Evolutionary conservation across 2,113 vertebrate genomes (phyloP), one percentile per base, ranked within the genome.

Genomic region (Amia ocellicauda): DNA sequence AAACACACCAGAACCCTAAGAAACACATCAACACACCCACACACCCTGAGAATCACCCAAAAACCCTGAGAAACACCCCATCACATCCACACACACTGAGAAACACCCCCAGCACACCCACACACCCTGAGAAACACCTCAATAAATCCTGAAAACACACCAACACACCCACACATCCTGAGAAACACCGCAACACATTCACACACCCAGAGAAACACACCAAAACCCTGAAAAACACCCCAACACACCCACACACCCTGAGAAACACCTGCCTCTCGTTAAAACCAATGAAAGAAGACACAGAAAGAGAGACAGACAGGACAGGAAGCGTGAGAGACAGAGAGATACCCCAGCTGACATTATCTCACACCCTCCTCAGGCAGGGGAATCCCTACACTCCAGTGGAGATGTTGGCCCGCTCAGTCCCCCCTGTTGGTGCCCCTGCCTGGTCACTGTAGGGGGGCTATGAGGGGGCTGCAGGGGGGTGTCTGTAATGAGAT

Each of bases 181-280:
- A 72, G 55, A 74, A 62, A 65, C 55, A 65, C 68, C 69, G 53
- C 45, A 71, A 71, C 83, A 70, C 69, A 23, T 40, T 76, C 64
- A 78, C 42, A 69, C 64, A 62, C 42, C 72, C 66, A 77, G 73
- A 69, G 58, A 74, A 77, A 66, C 77, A 78, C 75, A 70, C 72
- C 67, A 31, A 60, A 23, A 53, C 63, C 66, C 23, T 27, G 58
- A 29, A 74, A 77, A 66, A n/a, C n/a, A n/a, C n/a, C 64, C 43
- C 16, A 23, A 31, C 58, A 60, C 16, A 8, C 5, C 61, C 74
- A 64, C 56, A 60, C 23, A 59, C 58, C 56, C 57, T 62, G 43
- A 59, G n/a, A n/a, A n/a, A 63, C n/a, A 41, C 66, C 27, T n/a
- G n/a, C n/a, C n/a, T n/a, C n/a, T n/a, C n/a, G n/a, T n/a, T n/a